Evolutionary conservation across 2,113 vertebrate species (phyloP), one percentile per base, ranked within the genome.

Genomic region (Plectropomus leopardus): DNA sequence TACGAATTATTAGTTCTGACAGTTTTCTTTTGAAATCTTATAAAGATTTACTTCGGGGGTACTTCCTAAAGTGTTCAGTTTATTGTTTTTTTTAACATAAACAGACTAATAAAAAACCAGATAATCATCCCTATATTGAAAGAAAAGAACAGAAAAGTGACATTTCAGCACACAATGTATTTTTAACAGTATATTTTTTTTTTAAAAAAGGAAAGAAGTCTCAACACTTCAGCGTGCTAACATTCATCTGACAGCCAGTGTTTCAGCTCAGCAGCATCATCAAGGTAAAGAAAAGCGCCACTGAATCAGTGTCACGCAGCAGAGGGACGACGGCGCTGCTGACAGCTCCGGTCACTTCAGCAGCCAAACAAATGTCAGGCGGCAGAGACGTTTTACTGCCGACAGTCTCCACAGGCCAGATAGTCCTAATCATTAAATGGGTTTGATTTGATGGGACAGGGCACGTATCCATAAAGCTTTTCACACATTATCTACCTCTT

Each of bases 231-330:
- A 40, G 3, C 0, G 53, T 24, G 32, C 59, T 7, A 69, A 55
- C 28, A 32, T 64, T 76, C 48, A 48, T 60, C 54, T n/a, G 42
- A 16, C 11, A 1, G 23, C n/a, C 60, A 59, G 55, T 55, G 19
- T 26, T 50, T 61, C 26, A 21, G 59, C 47, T 2, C 24, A 3
- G 54, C 34, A 15, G 15, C 3, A 28, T 17, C 45, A 45, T 19
- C 7, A 8, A 57, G 72, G 80, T 32, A 30, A 19, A 32, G 64
- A 55, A 36, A 23, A 30, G 63, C 9, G 5, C n/a, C 0, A 21
- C 7, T 5, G 30, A 44, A 47, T 69, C 63, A 81, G 69, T 75
- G 72, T 48, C 79, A 57, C 5, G 6, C 40, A 28, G 63, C 71
- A 55, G 10, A 54, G 13, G 44, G 57, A 61, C 28, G 7, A 44